Conservation (phyloP, 1,140 invertebrate genomes). For the Melipona quadrifasciata region DNA sequence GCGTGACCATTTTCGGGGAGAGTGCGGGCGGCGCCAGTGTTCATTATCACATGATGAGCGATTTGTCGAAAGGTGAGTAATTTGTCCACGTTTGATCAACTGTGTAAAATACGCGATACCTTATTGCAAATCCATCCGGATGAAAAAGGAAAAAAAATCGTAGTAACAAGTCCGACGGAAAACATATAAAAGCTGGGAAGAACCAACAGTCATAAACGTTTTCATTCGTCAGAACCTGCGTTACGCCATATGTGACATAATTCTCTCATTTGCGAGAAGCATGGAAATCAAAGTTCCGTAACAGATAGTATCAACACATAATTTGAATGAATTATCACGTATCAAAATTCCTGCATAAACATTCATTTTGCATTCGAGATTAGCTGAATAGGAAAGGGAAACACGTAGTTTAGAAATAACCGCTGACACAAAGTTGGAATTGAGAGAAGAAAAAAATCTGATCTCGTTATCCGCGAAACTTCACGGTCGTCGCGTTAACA, state of each 20-base stretch:
- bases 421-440: too few species aligned
- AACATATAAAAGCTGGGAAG: background rate
- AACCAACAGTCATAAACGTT: background rate
- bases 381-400: background rate
- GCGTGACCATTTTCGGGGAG: constrained; percentile 88
- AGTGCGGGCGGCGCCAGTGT: constrained; percentile 87
- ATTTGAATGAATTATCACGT: too few species aligned
- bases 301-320: background rate
- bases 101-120: too few species aligned
- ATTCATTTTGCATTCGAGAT: background rate
- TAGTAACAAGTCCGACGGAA: too few species aligned
- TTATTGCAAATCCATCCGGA: too few species aligned
- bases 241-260: background rate
- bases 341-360: background rate
- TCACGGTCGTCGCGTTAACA: too few species aligned
- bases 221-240: background rate
- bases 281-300: background rate
- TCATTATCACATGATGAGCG: constrained; percentile 87
- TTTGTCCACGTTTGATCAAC: background rate
- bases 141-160: too few species aligned
- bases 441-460: too few species aligned
- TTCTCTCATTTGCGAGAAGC: background rate
- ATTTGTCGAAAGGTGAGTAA: constrained; percentile 83
- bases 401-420: too few species aligned
- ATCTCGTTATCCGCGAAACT: too few species aligned